Evolutionary conservation across 1,140 invertebrate species (phyloP).

Genomic region (Lasaia peninsularis): DNA sequence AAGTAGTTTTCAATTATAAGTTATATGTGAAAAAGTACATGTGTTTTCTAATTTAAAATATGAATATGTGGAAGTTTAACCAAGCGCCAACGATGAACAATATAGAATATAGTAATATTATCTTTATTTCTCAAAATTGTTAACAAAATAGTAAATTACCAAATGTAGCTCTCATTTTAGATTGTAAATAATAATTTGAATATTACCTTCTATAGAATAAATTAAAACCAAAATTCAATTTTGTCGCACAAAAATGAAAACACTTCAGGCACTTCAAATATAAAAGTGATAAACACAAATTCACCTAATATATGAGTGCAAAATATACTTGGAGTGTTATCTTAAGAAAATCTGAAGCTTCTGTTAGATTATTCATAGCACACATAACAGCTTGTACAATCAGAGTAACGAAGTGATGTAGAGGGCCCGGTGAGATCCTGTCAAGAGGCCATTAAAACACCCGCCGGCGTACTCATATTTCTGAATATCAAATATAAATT

Average conservation of each 20-base stretch:
- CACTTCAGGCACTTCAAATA: background rate
- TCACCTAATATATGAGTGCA: constrained; percentile 5
- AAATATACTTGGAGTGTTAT: constrained; percentile 2
- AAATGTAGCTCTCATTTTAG: no score
- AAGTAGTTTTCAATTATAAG: no score
- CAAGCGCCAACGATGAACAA: no score
- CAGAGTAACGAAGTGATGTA: constrained; percentile 71
- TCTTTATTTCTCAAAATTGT: no score
- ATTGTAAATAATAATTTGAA: no score
- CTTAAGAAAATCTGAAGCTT: constrained; percentile 17
- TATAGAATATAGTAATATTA: no score
- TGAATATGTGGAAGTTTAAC: no score
- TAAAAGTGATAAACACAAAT: constrained; percentile 9
- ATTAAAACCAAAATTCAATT: no score
- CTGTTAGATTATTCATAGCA: constrained; percentile 54
- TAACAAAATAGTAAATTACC: no score
- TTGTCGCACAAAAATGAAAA: background rate
- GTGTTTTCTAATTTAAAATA: no score
- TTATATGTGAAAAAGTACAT: no score
- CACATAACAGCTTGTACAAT: constrained; percentile 62
- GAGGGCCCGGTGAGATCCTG: constrained; percentile 58
- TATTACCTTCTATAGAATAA: no score
- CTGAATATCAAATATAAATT: constrained; percentile 66
- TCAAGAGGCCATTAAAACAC: constrained; percentile 71
- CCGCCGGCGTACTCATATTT: constrained; percentile 63